Evolutionary conservation across 1,140 invertebrate species (phyloP).

Genomic region (Brachionus paranguensis): DNA sequence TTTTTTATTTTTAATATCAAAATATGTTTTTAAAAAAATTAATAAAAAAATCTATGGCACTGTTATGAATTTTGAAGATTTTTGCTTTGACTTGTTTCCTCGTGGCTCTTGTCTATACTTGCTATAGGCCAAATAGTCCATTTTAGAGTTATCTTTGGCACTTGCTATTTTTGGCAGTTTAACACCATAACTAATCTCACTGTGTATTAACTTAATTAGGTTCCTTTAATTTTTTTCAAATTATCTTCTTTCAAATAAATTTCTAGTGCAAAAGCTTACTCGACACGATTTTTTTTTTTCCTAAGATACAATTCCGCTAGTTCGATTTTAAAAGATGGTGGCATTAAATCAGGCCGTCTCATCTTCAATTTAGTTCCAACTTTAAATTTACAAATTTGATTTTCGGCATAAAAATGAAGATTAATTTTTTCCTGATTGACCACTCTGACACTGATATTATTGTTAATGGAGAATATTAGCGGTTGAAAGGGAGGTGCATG

Average conservation of each 20-base stretch:
- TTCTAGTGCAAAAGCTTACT: background rate
- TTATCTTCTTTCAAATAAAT: too few relatives aligned
- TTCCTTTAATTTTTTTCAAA: background rate
- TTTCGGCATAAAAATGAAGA: constrained; percentile 46
- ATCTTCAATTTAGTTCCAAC: constrained; percentile 52
- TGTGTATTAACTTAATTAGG: background rate
- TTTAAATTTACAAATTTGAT: constrained; percentile 50
- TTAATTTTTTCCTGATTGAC: constrained; percentile 50
- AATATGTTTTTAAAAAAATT: background rate
- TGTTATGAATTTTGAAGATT: constrained; percentile 8
- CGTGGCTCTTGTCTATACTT: background rate
- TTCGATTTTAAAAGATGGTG: background rate
- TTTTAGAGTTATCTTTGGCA: background rate
- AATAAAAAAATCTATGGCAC: constrained; percentile 13
- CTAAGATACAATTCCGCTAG: background rate
- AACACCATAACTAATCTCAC: background rate
- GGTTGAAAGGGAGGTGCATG: constrained; percentile 55
- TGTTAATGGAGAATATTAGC: constrained; percentile 49
- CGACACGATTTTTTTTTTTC: background rate
- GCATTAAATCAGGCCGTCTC: background rate
- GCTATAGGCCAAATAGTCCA: background rate
- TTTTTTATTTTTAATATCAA: background rate
- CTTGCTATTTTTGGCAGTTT: background rate
- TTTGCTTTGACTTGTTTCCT: background rate
- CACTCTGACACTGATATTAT: constrained; percentile 46